Conservation (phyloP, 1,140 invertebrate species). For the Bathynomus jamesi region DNA sequence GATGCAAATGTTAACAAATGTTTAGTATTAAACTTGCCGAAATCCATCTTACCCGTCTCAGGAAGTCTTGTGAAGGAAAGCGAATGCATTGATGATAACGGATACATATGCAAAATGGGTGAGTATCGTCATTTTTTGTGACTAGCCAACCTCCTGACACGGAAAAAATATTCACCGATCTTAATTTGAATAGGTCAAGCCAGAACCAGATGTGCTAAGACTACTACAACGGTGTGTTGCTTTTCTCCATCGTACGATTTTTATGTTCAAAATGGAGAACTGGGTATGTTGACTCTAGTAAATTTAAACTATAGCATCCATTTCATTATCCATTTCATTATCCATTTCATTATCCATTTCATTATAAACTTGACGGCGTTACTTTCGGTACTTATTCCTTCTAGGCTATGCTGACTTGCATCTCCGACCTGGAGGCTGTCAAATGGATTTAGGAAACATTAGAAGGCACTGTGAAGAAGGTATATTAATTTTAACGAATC, state of each 20-base stretch:
- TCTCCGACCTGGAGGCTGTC: not conserved
- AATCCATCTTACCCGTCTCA: not conserved
- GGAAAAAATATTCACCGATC: not conserved
- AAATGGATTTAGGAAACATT: not conserved
- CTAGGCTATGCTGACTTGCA: not conserved
- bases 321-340: not conserved
- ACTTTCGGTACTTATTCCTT: no score
- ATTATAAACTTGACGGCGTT: no score
- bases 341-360: no score
- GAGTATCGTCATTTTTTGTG: not conserved
- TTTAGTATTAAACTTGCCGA: not conserved
- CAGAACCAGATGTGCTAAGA: not conserved
- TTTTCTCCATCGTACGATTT: not conserved
- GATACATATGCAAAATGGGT: not conserved
- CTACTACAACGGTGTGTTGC: not conserved
- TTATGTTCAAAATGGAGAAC: not conserved
- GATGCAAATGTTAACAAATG: not conserved
- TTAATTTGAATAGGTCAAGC: not conserved
- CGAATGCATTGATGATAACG: not conserved
- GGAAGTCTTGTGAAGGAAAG: not conserved
- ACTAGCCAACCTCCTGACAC: not conserved
- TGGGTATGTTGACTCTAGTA: not conserved
- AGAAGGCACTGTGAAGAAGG: not conserved
- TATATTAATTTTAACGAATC: no score
- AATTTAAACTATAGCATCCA: not conserved